Base-by-base conservation (phyloP, 2,113 vertebrate species). In the Gadus chalcogrammus region DNA sequence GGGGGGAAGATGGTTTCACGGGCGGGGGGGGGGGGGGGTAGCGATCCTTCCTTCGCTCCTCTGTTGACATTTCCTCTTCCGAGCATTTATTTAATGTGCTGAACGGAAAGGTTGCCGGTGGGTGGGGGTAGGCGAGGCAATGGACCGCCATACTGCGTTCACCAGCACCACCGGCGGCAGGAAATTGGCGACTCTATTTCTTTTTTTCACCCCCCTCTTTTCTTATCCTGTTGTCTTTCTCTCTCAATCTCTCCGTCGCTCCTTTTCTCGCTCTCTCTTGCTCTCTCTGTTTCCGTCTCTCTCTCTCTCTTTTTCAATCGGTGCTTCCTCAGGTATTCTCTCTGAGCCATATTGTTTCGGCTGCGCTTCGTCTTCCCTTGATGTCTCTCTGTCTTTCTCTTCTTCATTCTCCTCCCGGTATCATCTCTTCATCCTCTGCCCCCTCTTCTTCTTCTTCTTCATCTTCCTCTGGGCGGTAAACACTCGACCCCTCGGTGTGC, bases 151-250 rank as follows among this genome's bases (percentile, higher is more conserved):
- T 85, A 87, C 86, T 86, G 75, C 77, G 11, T 65, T 60, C 82
- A 84, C 84, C 82, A 83, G 85, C 64, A 71, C 58, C 82, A 84
- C 84, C 82, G 83, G 85, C 64, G 73, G 85, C 79, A 83, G 87
- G 83, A 88, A 87, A 88, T 88, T 90, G 87, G 85, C 84, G 75
- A 84, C 83, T 82, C 79, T 69, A 83, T 84, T 84, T 80, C 80
- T 78, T 80, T 80, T 80, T 76, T 82, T 84, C 59, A n/a, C 18
- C 60, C 22, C 22, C 12, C 20, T 83, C 24, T 38, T n/a, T 64
- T 31, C 55, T 16, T 55, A 9, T 13, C 65, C 38, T 8, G 11
- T n/a, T 55, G 13, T 18, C 27, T 38, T 27, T 59, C 56, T 38
- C 24, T 67, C 65, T 20, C 77, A 77, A 62, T 48, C 61, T 9